These are phyloP conservation scores for Sparus aurata DNA, from an alignment of 2,797 vertebrate genomes.

Conservation along the genomic window DNA sequence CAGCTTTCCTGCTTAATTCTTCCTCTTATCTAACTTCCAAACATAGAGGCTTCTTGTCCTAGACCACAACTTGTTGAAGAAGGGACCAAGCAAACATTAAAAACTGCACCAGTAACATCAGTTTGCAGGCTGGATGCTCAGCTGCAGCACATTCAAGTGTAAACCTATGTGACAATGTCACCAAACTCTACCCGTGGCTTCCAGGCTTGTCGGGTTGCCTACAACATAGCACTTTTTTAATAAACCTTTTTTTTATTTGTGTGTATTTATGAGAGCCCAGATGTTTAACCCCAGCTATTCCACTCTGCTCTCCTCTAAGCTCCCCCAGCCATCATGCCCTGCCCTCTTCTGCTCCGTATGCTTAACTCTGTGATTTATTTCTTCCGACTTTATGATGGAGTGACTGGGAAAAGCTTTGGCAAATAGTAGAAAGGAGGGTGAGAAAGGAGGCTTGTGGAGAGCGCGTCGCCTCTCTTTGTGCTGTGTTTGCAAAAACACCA, in stretches of 20 bases:
- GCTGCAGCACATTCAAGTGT: neutral
- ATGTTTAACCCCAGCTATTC: slow-evolving; percentile 18
- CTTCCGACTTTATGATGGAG: slow-evolving; percentile 44
- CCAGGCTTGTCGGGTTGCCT: neutral
- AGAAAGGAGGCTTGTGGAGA: slow-evolving; percentile 25
- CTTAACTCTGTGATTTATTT: slow-evolving; percentile 60
- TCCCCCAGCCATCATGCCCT: slow-evolving; percentile 1
- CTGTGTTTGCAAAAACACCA: slow-evolving; percentile 53
- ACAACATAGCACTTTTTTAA: neutral
- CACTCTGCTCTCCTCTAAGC: slow-evolving; percentile 4
- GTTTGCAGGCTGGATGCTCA: neutral
- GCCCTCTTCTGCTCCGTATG: slow-evolving; percentile 11
- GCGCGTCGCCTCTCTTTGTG: slow-evolving; percentile 35
- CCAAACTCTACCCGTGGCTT: neutral
- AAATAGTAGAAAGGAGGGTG: slow-evolving; percentile 27
- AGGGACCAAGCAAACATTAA: neutral
- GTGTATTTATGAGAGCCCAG: neutral
- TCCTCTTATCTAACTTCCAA: neutral
- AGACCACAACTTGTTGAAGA: neutral
- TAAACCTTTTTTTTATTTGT: no score
- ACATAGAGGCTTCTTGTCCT: neutral
- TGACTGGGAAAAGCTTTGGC: slow-evolving; percentile 51
- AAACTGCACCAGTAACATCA: neutral
- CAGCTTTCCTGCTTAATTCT: neutral
- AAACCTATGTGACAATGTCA: neutral